phyloP scores from a whole-genome alignment of 2,888 invertebrate species.

The Drosophila stalkeri region DNA sequence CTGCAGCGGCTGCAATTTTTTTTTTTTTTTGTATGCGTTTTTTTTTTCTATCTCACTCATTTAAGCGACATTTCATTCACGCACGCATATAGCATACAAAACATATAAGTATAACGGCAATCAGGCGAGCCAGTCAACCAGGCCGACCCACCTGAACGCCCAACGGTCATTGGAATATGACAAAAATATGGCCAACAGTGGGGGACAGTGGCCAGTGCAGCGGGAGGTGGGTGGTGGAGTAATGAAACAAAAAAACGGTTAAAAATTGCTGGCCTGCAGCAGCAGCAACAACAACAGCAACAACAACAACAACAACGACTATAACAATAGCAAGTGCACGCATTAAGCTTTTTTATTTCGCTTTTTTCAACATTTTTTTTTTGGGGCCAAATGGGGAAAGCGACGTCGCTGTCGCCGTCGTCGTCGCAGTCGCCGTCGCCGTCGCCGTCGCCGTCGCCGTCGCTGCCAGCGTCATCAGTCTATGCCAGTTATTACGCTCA shows the following conservation, averaged over 20 bases:
- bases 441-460: conserved; percentile 34
- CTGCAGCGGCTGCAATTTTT: conserved; percentile 42
- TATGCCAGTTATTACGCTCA: conserved; percentile 78
- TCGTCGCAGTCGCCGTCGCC: conserved; percentile 47
- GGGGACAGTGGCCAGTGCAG: conserved; percentile 1
- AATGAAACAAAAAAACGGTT: conserved; percentile 56
- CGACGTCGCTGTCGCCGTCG: conserved; percentile 51
- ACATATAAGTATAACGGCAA: conserved; percentile 58
- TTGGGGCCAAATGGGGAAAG: conserved; percentile 69
- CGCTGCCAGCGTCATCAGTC: conserved; percentile 66
- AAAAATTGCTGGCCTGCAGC: conserved; percentile 72
- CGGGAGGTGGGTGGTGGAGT: background rate
- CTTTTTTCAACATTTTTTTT: conserved; percentile 54
- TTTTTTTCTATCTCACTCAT: conserved; percentile 79
- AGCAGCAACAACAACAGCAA: conserved; percentile 37
- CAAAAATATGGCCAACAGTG: conserved; percentile 69
- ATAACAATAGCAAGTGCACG: conserved; percentile 73
- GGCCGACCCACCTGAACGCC: conserved; percentile 44
- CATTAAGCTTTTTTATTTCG: conserved; percentile 67
- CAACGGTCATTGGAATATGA: conserved; percentile 78
- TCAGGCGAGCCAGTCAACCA: conserved; percentile 46
- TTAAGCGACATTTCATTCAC: conserved; percentile 73
- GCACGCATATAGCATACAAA: conserved; percentile 59
- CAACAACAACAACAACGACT: conserved; percentile 24
- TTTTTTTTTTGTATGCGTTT: conserved; percentile 56